Evolutionary conservation across 30 jellyfish, hydroid and myxozoan genomes (phyloP), one percentile per base, ranked within the genome.

Genomic region (Hydractinia symbiolongicarpus): DNA sequence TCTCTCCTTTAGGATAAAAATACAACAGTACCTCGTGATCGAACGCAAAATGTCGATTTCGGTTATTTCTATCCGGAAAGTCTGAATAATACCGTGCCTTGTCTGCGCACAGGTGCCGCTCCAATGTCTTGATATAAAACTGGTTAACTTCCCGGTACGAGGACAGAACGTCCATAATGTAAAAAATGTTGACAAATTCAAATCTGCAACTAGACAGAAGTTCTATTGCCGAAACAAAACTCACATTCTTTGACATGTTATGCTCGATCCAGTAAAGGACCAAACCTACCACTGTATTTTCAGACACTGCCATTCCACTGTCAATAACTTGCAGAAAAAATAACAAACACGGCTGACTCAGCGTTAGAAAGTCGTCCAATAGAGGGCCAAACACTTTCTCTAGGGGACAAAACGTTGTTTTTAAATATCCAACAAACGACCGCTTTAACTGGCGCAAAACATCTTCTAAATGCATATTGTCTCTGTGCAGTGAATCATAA

Each of bases 291-390:
- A 79, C 87, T 5, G 80, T 79, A 30, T 67, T 44, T 54, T 79
- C 87, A 60, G 84, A 30, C 50, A 79, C 87, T 5, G 87, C 72
- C 50, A 79, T 79, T 21, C 83, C 87, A 60, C 53, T 60, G 21
- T 62, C 81, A 6, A 79, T 58, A n/a, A 9, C 5, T 40, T 66
- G 70, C 17, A 79, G 68, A 53, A 79, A 61, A 54, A 79, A 79
- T 20, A 66, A 53, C 20, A 79, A 16, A 6, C 84, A 62, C 1
- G 17, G 17, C 17, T 19, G 53, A 10, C 74, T 21, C 50, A 79
- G 40, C 69, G 49, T 11, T 5, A 79, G 53, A 79, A 79, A 79
- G 16, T 79, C 72, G 30, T 60, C 10, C 52, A 79, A 20, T n/a
- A 79, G 49, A 9, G 71, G 79, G 10, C 87, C 87, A 6, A 55